These are phyloP conservation scores for Sycophila sp. DNA, from an alignment of 1,140 invertebrate genomes.

Conservation along the genomic window DNA sequence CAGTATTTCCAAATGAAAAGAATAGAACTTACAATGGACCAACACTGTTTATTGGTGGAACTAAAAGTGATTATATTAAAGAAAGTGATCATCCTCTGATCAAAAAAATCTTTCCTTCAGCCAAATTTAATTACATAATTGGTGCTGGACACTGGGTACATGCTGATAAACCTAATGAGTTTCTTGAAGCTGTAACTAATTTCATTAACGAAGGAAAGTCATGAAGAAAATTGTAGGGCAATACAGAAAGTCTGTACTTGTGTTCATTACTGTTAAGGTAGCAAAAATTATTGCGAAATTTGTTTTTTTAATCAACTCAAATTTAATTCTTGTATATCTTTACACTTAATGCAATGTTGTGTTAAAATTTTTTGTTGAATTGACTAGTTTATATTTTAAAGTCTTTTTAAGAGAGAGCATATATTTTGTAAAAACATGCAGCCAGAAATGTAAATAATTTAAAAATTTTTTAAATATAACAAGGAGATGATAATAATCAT, in stretches of 20 bases:
- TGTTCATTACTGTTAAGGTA: slow-evolving; percentile 36
- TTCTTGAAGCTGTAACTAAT: slow-evolving; percentile 70
- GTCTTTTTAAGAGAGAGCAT: slow-evolving; percentile 23
- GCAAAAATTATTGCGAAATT: slow-evolving; percentile 1
- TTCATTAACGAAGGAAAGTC: slow-evolving; percentile 53
- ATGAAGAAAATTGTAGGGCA: slow-evolving; percentile 17
- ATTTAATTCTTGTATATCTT: slow-evolving; percentile 36
- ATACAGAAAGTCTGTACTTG: slow-evolving; percentile 13
- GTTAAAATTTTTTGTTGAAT: slow-evolving; percentile 19
- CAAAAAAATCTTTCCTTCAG: slow-evolving; percentile 79
- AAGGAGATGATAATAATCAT: slow-evolving; percentile 18
- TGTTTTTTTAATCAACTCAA: background rate
- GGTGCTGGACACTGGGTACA: slow-evolving; percentile 93
- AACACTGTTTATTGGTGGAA: slow-evolving; percentile 85
- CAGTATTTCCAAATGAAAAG: slow-evolving; percentile 70
- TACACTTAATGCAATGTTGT: slow-evolving; percentile 32
- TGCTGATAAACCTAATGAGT: slow-evolving; percentile 86
- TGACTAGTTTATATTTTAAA: slow-evolving; percentile 38
- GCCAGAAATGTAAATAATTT: slow-evolving; percentile 35
- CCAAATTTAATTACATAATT: slow-evolving; percentile 77
- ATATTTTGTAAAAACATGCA: slow-evolving; percentile 36
- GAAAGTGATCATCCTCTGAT: slow-evolving; percentile 76
- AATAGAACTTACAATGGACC: slow-evolving; percentile 72
- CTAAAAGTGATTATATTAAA: slow-evolving; percentile 80
- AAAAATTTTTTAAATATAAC: slow-evolving; percentile 37